A percentile compares a stretch with the other conserved stretches of the same genome.
phyloP scores from a whole-genome alignment of 2,113 vertebrate genomes.

The Sebastes fasciatus region DNA sequence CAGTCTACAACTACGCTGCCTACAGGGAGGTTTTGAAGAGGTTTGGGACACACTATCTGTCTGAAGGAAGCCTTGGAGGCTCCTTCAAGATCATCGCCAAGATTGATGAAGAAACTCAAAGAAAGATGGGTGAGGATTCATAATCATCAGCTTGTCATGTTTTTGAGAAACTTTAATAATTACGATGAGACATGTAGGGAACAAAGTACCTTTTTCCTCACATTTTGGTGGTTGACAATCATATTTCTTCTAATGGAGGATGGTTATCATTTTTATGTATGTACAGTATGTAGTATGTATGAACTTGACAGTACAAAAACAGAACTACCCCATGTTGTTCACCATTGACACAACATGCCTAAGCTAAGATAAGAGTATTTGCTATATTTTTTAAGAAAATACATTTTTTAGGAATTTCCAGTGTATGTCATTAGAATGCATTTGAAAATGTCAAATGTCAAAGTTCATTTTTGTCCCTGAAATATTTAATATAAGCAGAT shows the following conservation, averaged over 20 bases:
- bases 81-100: slow-evolving; percentile 83
- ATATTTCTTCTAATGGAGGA: background rate
- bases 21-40: slow-evolving; percentile 86
- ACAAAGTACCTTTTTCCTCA: background rate
- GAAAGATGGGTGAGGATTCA: slow-evolving; percentile 70
- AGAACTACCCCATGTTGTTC: background rate
- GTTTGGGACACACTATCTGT: slow-evolving; percentile 91
- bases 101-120: slow-evolving; percentile 77
- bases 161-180: background rate
- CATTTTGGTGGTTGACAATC: background rate
- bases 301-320: background rate
- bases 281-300: background rate
- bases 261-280: background rate
- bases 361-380: background rate
- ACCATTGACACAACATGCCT: too few relatives aligned
- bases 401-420: background rate
- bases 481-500: background rate
- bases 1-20: slow-evolving; percentile 84
- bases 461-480: background rate
- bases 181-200: background rate
- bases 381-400: background rate
- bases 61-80: slow-evolving; percentile 91
- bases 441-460: background rate
- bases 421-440: background rate
- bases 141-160: background rate